Percentiles rank a stretch among this genome's conserved stretches.
Conservation (phyloP, 1,140 invertebrate genomes). For the Helicoverpa armigera region DNA sequence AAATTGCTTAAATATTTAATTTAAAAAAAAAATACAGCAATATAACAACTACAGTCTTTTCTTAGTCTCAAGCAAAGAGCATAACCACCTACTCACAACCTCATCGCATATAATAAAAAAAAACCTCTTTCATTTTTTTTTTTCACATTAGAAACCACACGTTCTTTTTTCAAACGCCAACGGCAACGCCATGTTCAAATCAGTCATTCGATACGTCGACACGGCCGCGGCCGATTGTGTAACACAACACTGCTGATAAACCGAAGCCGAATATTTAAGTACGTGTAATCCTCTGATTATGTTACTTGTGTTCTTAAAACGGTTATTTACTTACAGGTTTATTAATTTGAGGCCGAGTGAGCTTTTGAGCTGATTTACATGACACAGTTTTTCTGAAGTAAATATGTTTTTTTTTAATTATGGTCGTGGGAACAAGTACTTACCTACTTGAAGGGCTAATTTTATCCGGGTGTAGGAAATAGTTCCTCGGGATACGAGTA, state of each 20-base stretch:
- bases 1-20: too few relatives aligned
- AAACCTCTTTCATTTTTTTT: background rate
- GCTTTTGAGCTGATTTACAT: background rate
- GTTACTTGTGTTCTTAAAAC: background rate
- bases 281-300: constrained; percentile 17
- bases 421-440: too few relatives aligned
- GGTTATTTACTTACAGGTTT: background rate
- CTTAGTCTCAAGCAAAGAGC: too few relatives aligned
- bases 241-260: constrained; percentile 8
- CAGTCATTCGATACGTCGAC: constrained; percentile 35
- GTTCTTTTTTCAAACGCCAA: background rate
- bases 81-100: background rate
- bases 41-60: too few relatives aligned
- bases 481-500: too few relatives aligned
- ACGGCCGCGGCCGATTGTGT: constrained; percentile 13
- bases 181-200: background rate
- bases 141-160: constrained; percentile 28
- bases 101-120: background rate
- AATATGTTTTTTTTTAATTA: too few relatives aligned
- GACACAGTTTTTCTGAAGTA: background rate
- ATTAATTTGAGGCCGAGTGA: background rate
- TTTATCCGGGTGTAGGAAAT: too few relatives aligned
- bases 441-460: too few relatives aligned
- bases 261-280: constrained; percentile 25
- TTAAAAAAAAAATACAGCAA: too few relatives aligned